These are phyloP conservation scores for Diachrysia chrysitis DNA, from an alignment of 2,888 invertebrate species.

Conservation along the genomic window DNA sequence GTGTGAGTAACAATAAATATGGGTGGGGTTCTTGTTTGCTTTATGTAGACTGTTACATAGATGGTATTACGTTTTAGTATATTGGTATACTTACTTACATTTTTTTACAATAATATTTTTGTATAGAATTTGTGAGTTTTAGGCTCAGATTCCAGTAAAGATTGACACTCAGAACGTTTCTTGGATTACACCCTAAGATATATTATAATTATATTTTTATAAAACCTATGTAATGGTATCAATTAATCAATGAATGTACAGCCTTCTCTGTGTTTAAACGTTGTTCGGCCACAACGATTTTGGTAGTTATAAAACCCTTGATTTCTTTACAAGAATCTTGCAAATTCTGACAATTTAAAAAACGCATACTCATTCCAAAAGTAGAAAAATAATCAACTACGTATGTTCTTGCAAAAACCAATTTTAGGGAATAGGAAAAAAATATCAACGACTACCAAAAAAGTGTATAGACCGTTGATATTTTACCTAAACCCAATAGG, in stretches of 20 bases:
- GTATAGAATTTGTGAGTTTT: too few relatives aligned
- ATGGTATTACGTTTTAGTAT: background rate
- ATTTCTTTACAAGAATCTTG: background rate
- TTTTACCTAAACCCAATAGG: slow-evolving; percentile 63
- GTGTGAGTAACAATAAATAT: slow-evolving; percentile 44
- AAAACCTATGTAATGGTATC: too few relatives aligned
- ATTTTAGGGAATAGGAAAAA: slow-evolving; percentile 30
- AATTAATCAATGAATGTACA: too few relatives aligned
- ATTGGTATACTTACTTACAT: background rate
- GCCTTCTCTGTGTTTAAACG: too few relatives aligned
- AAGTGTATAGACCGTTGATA: slow-evolving; percentile 48
- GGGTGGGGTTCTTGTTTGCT: slow-evolving; percentile 17
- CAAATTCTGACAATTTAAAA: background rate
- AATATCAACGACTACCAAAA: slow-evolving; percentile 29
- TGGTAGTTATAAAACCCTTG: background rate
- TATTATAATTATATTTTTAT: too few relatives aligned
- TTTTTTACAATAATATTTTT: too few relatives aligned
- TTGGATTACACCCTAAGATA: too few relatives aligned
- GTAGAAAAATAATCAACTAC: slow-evolving; percentile 4
- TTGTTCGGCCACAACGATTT: too few relatives aligned
- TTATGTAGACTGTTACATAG: slow-evolving; percentile 15
- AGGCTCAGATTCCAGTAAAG: too few relatives aligned
- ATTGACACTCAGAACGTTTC: too few relatives aligned
- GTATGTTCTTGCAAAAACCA: slow-evolving; percentile 11
- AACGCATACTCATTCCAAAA: background rate